Conservation (phyloP, 2,797 vertebrate species). For the Hafferia zeledoni region DNA sequence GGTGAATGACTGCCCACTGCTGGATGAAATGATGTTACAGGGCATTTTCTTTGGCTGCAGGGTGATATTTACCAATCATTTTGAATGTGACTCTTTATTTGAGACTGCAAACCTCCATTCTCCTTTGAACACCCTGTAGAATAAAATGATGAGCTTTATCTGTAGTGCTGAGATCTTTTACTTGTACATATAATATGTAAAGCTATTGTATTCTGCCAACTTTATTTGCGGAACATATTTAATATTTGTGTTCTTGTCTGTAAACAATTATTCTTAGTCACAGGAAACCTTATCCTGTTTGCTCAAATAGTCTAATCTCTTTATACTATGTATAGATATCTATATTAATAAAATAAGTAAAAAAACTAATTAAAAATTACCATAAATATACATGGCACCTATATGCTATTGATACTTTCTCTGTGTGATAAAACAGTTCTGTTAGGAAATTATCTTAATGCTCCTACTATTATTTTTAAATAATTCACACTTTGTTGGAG, state of each 20-base stretch:
- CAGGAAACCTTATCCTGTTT: neutral
- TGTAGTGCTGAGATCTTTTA: neutral
- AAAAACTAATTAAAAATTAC: neutral
- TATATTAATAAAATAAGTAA: neutral
- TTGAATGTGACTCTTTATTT: neutral
- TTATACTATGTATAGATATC: neutral
- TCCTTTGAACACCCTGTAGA: neutral
- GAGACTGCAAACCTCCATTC: neutral
- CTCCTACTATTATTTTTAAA: neutral
- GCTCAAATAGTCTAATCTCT: neutral
- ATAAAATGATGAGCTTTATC: neutral
- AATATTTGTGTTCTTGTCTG: neutral
- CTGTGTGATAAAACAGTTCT: neutral
- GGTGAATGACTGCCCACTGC: neutral
- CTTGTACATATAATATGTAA: neutral
- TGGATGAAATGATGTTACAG: neutral
- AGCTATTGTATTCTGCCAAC: neutral
- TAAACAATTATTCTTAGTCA: neutral
- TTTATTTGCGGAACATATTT: neutral
- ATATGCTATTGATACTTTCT: neutral
- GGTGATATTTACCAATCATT: neutral
- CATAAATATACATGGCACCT: neutral
- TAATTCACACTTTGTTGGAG: neutral
- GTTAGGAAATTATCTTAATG: neutral
- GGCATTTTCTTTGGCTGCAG: neutral